Evolutionary conservation across 23 tunicate species (phyloP).

Genomic region (Phallusia fumigata): DNA sequence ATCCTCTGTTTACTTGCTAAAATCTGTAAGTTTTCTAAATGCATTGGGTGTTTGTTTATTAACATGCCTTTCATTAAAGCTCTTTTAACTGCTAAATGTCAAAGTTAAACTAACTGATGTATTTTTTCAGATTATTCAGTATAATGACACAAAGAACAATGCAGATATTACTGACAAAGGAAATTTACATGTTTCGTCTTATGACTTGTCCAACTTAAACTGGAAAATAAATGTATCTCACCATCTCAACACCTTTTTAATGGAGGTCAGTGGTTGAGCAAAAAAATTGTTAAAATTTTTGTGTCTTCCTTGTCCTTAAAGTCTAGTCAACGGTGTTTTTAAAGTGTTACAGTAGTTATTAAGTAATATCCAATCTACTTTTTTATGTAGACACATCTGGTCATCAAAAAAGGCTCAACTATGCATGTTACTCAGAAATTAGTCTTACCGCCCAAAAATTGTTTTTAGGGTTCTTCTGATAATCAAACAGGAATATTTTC

Average conservation of each 20-base stretch:
- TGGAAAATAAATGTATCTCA: constrained; percentile 1
- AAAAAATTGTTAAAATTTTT: not conserved
- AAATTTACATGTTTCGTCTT: not conserved
- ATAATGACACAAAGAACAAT: constrained; percentile 4
- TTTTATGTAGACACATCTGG: too few species aligned
- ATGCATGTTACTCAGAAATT: too few species aligned
- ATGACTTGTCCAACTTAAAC: constrained; percentile 4
- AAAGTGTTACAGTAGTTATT: too few species aligned
- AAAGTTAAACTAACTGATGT: not conserved
- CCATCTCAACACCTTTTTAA: not conserved
- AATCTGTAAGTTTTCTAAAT: not conserved
- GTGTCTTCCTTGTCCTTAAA: too few species aligned
- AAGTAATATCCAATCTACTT: too few species aligned
- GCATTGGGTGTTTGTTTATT: too few species aligned
- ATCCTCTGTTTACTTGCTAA: not conserved
- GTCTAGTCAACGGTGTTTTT: too few species aligned
- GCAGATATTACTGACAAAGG: not conserved
- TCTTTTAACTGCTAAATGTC: too few species aligned
- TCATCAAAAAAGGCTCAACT: too few species aligned
- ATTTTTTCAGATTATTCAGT: not conserved
- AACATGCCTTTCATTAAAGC: too few species aligned
- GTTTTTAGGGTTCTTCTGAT: not conserved
- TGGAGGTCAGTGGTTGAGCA: not conserved
- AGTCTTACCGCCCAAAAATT: too few species aligned
- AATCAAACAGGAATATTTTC: not conserved